Evolutionary conservation across 2,113 vertebrate genomes (phyloP).

Genomic region (Egretta garzetta): DNA sequence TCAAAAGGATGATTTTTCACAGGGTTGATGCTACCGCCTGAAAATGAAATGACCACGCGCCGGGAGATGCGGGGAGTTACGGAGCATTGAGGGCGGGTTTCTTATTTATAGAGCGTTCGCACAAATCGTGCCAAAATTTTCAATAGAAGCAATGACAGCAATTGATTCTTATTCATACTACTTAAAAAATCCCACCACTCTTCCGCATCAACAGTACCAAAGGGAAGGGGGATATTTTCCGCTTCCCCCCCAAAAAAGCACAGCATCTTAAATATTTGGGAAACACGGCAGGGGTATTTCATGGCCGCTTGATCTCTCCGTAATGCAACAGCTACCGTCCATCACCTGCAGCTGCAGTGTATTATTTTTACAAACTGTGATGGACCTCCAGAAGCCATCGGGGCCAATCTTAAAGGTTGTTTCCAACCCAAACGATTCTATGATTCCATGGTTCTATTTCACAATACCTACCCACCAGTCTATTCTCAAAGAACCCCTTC

Average conservation of each 20-base stretch:
- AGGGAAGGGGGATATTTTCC: background rate
- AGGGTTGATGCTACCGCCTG: background rate
- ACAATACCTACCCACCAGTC: too few relatives aligned
- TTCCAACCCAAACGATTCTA: too few relatives aligned
- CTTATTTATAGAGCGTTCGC: background rate
- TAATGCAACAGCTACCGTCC: too few relatives aligned
- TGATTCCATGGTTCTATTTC: too few relatives aligned
- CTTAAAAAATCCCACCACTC: background rate
- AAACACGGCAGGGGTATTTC: background rate
- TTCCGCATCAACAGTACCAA: background rate
- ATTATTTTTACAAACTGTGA: too few relatives aligned
- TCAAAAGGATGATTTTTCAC: background rate
- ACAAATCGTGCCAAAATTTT: background rate
- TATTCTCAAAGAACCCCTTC: too few relatives aligned
- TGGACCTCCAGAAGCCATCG: background rate
- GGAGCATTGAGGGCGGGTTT: background rate
- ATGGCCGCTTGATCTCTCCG: background rate
- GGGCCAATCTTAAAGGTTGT: too few relatives aligned
- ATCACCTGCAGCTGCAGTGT: background rate
- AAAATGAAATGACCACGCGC: background rate
- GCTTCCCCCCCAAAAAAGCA: background rate
- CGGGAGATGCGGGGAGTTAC: background rate
- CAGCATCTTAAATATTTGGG: background rate
- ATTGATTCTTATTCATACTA: background rate
- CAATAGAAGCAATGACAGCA: background rate